Evolutionary conservation across 2,797 vertebrate species (phyloP), one percentile per base, ranked within the genome.

Genomic region (Takifugu rubripes): DNA sequence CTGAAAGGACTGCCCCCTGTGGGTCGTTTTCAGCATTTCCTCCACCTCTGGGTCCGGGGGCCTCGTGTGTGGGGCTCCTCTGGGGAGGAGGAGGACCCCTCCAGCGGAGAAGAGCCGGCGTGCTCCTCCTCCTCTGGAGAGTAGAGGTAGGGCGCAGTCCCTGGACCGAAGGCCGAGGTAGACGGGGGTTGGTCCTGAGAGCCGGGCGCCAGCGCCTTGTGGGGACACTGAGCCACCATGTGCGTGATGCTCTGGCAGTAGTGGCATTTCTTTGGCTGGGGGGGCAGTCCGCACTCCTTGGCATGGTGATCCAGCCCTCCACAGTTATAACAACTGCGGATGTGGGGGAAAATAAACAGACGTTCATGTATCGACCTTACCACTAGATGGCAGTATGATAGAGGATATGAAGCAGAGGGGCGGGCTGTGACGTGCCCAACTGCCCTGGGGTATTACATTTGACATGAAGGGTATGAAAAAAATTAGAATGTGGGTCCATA

Each of bases 251-350:
- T 98, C 89, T 98, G 96, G 92, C 97, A 99, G 92, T 94, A 98
- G 90, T 98, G 96, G 90, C 96, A 99, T 89, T 97, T 98, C 93
- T 98, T 98, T 85, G 96, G 96, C 92, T 98, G 95, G 6, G 97
- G 96, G 1, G 96, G 96, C 66, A 99, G 92, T 85, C 94, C 95
- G 91, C 96, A 98, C 88, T 98, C 96, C 91, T 99, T 99, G 89
- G 96, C 96, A 48, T 97, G 96, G 82, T 98, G 96, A 86, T 98
- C 96, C 90, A 99, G 91, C 75, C 94, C 96, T 55, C 96, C 96
- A 70, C 96, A 99, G 91, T 98, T 99, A 89, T 97, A 97, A 93
- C 96, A 98, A 87, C 96, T 98, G 61, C 36, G 61, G 7, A 55
- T n/a, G 61, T 16, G 44, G 7, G 11, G 40, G 2, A 26, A 1